Percentiles rank a stretch among this genome's conserved stretches.
phyloP scores from a whole-genome alignment of 2,113 vertebrate genomes.

The Cranoglanis bouderius region DNA sequence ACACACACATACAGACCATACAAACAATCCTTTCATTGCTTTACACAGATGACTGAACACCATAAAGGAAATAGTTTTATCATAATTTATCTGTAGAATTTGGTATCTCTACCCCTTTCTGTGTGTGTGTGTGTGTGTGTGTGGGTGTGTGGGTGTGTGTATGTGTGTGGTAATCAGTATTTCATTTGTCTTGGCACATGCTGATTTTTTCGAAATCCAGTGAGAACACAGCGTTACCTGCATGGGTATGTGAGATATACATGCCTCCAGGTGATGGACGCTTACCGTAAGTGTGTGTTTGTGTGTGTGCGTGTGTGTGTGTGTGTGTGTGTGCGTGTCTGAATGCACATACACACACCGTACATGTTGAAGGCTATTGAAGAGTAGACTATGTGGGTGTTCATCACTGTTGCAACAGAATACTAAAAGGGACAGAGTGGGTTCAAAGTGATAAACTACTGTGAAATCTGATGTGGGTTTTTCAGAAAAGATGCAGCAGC shows the following conservation, averaged over 20 bases:
- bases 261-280: constrained; percentile 59
- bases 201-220: constrained; percentile 61
- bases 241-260: constrained; percentile 59
- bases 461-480: constrained; percentile 4
- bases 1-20: neutral
- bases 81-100: neutral
- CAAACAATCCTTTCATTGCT: neutral
- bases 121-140: constrained; percentile 13
- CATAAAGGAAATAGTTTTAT: neutral
- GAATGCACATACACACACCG: neutral
- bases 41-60: constrained; percentile 1
- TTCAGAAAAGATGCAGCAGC: neutral
- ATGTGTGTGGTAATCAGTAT: constrained; percentile 41
- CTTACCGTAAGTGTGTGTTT: constrained; percentile 63
- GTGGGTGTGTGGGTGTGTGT: constrained; percentile 37
- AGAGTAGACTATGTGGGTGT: constrained; percentile 31
- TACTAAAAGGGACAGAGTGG: neutral
- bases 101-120: neutral
- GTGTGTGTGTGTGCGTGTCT: constrained; percentile 32
- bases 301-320: constrained; percentile 38
- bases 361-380: constrained; percentile 11
- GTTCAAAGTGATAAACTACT: constrained; percentile 33
- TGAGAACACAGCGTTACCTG: constrained; percentile 67
- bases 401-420: constrained; percentile 24
- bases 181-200: constrained; percentile 58